Base-by-base conservation (phyloP, 2,888 invertebrate species). In the Ischnura elegans region DNA sequence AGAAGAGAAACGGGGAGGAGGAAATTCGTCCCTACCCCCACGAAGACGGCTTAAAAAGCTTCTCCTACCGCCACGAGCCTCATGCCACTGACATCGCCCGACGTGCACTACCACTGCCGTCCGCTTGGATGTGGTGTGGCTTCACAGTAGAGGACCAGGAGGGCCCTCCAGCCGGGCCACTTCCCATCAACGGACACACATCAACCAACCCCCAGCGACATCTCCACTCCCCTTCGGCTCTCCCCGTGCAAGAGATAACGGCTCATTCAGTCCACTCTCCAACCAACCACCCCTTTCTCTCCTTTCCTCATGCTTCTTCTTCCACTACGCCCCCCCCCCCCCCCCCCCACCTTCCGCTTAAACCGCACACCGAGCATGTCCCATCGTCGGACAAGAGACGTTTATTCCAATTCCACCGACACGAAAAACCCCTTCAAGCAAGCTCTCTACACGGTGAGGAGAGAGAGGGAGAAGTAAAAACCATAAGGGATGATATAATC, bases 111-210 rank as follows among this genome's bases (percentile, higher is more conserved):
- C 66, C 36, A 76, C 66, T 66, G 6, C 10, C 10, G 8, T n/a
- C 8, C 76, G 42, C 51, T 36, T 43, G 90, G 61, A 90, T 90
- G 90, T 61, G 90, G 55, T 55, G 55, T 87, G 87, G 87, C 55
- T 55, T 55, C 55, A 42, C 51, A 55, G 55, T 55, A 87, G 87
- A 42, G 87, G 45, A 43, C 51, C 87, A 51, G n/a, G 90, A 90
- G 90, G 61, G 61, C 42, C 61, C 90, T 90, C 90, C 61, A 90
- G 43, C 90, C n/a, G 90, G 90, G 61, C 90, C 61, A 61, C 66
- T 87, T 51, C 66, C 87, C 87, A 87, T 87, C 87, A 55, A 55
- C 87, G 87, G 87, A 55, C 55, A 87, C 87, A 87, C 87, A 87
- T 87, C 90, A 61, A 55, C 55, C n/a, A n/a, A n/a, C n/a, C n/a